These are phyloP conservation scores for Neomonachus schauinslandi DNA, from an alignment of 2,113 vertebrate species.

Conservation along the genomic window DNA sequence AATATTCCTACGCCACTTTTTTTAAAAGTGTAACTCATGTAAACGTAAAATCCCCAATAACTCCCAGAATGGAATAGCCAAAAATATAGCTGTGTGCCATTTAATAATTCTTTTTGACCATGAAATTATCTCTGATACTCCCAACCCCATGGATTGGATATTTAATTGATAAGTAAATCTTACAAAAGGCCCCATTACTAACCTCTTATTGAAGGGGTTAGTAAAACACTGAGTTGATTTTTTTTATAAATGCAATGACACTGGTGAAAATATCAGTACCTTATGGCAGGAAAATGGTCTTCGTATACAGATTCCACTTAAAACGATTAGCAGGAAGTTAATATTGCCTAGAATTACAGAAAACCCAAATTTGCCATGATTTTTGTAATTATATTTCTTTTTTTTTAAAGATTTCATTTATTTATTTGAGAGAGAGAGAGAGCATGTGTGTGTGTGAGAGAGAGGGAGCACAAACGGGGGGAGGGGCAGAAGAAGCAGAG, in stretches of 20 bases:
- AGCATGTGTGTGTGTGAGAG: no score
- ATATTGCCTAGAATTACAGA: constrained; percentile 10
- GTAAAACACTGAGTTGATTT: constrained; percentile 65
- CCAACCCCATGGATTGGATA: neutral
- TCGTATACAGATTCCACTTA: constrained; percentile 65
- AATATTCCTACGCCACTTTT: constrained; percentile 57
- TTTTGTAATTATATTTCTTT: constrained; percentile 47
- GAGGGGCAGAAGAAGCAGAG: neutral
- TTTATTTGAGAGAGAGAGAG: no score
- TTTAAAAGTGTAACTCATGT: constrained; percentile 60
- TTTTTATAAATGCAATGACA: constrained; percentile 57
- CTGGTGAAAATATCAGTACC: constrained; percentile 37
- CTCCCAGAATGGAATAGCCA: constrained; percentile 59
- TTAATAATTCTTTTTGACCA: constrained; percentile 74
- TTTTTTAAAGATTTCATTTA: neutral
- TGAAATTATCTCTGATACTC: constrained; percentile 64
- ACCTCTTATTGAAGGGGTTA: constrained; percentile 58
- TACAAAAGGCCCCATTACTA: constrained; percentile 55
- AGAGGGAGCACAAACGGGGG: neutral
- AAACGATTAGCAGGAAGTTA: constrained; percentile 65
- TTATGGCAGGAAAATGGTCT: constrained; percentile 51
- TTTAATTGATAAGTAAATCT: constrained; percentile 66
- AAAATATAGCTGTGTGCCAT: constrained; percentile 18
- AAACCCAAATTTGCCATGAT: constrained; percentile 44
- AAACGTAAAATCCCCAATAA: constrained; percentile 52